Conservation (phyloP, 2,888 invertebrate genomes). For the Diadegma fenestrale region DNA sequence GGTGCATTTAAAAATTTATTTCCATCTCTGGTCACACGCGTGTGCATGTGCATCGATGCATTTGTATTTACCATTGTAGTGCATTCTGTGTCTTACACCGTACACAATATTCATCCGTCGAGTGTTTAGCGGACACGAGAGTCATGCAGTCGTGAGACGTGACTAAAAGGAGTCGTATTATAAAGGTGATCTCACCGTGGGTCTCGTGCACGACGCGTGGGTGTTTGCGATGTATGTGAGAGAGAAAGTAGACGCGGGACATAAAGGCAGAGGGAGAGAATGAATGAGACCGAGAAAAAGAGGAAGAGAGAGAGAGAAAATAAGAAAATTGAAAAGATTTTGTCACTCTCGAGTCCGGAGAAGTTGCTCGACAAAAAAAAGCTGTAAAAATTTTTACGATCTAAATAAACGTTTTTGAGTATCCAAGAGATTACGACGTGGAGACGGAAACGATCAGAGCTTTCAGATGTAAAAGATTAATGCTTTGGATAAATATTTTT, state of each 20-base stretch:
- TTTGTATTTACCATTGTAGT: slow-evolving; percentile 19
- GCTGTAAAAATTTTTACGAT: slow-evolving; percentile 22
- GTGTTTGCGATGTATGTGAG: slow-evolving; percentile 62
- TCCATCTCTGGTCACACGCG: slow-evolving; percentile 48
- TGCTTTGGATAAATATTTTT: neutral
- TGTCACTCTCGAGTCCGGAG: slow-evolving; percentile 11
- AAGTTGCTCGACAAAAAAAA: slow-evolving; percentile 25
- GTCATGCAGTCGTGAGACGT: slow-evolving; percentile 56
- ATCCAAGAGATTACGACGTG: neutral
- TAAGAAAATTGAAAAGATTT: slow-evolving; percentile 49
- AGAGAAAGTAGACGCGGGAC: neutral
- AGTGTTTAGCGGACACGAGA: slow-evolving; percentile 63
- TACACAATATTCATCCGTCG: slow-evolving; percentile 49
- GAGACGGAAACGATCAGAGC: neutral
- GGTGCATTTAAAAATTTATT: slow-evolving; percentile 60
- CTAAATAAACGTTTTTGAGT: neutral
- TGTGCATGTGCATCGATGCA: neutral
- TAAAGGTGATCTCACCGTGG: slow-evolving; percentile 79
- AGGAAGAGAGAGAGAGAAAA: neutral
- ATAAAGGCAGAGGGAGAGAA: slow-evolving; percentile 5
- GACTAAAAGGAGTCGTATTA: slow-evolving; percentile 68
- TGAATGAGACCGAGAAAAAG: neutral
- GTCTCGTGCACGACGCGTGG: slow-evolving; percentile 74
- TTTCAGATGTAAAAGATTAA: neutral
- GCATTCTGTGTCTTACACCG: slow-evolving; percentile 28